Percentiles rank a stretch among this genome's conserved stretches.
Evolutionary conservation across 1,140 invertebrate species (phyloP).

Genomic region (Ceratina australensis): DNA sequence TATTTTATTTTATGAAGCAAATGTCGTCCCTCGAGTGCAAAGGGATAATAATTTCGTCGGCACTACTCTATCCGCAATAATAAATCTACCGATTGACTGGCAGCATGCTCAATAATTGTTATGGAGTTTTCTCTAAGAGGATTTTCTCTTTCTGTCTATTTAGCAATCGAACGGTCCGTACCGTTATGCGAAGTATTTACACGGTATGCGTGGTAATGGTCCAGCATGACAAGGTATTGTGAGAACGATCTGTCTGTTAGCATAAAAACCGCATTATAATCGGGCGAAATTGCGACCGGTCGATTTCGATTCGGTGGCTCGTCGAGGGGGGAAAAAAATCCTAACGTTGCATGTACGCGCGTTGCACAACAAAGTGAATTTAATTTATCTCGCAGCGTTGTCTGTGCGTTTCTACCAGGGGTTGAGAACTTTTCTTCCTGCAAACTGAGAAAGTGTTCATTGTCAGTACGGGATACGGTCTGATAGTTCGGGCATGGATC

Average conservation of each 20-base stretch:
- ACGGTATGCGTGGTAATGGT: constrained; percentile 12
- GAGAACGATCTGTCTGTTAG: constrained; percentile 21
- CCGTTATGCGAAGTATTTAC: neutral
- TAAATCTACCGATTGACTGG: neutral
- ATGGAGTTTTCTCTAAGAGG: neutral
- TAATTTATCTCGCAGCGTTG: neutral
- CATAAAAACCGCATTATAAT: constrained; percentile 16
- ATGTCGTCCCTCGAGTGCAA: no score
- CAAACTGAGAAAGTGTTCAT: constrained; percentile 2
- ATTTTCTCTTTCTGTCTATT: neutral
- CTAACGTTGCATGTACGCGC: neutral
- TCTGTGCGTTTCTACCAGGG: neutral
- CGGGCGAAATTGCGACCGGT: neutral
- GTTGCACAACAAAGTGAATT: constrained; percentile 12
- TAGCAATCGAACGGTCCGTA: neutral
- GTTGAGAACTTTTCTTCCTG: neutral
- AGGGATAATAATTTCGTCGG: neutral
- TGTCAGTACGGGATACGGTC: neutral
- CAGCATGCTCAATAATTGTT: no score
- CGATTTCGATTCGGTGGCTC: constrained; percentile 8
- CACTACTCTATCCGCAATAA: constrained; percentile 1
- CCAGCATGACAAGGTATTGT: constrained; percentile 10
- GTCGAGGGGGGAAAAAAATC: constrained; percentile 5
- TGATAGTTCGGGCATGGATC: neutral
- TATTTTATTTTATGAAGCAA: no score